A percentile compares a stretch with the other conserved stretches of the same genome.
phyloP scores from a whole-genome alignment of 2,113 vertebrate genomes.

The Anguilla japonica region DNA sequence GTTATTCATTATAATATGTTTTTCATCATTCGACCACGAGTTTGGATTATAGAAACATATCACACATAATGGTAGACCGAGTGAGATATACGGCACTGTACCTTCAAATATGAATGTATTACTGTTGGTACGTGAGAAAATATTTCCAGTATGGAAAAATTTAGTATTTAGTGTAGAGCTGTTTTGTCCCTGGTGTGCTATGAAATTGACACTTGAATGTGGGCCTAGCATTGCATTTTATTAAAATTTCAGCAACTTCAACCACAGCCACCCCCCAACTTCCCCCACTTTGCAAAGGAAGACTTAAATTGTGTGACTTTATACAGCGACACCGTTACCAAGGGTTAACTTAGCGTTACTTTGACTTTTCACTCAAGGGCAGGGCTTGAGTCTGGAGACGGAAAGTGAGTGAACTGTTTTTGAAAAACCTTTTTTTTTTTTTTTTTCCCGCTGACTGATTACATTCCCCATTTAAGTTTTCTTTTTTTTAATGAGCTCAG shows the following conservation, averaged over 20 bases:
- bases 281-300: neutral
- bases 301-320: neutral
- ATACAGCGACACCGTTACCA: neutral
- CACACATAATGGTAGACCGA: too few species aligned
- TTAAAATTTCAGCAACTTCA: neutral
- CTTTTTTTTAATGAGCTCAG: too few species aligned
- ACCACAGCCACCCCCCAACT: neutral
- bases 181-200: neutral
- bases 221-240: neutral
- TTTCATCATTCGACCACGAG: too few species aligned
- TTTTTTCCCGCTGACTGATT: too few species aligned
- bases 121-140: neutral
- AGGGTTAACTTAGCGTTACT: neutral
- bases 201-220: neutral
- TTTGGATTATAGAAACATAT: too few species aligned
- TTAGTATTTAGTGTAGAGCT: neutral
- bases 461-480: too few species aligned
- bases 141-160: neutral
- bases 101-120: neutral
- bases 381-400: too few species aligned
- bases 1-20: too few species aligned
- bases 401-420: too few species aligned
- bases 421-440: neutral
- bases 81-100: too few species aligned
- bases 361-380: too few species aligned